Conservation (phyloP, 2,797 vertebrate species). For the Chelon labrosus region DNA sequence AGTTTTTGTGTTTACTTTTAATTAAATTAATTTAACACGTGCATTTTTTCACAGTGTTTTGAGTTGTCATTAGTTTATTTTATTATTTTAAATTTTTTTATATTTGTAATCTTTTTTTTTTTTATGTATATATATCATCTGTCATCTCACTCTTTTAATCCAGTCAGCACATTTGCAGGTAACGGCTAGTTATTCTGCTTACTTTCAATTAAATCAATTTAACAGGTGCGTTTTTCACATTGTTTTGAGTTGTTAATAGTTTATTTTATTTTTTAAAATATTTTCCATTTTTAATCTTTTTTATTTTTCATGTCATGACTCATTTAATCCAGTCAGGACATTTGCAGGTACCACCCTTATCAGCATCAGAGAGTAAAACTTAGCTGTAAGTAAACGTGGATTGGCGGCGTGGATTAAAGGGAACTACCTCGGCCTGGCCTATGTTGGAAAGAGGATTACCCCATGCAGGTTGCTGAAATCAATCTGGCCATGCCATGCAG, state of each 20-base stretch:
- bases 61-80: no score
- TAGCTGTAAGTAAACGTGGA: neutral
- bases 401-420: constrained; percentile 46
- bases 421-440: constrained; percentile 29
- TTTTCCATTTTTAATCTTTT: neutral
- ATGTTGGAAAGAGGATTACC: constrained; percentile 63
- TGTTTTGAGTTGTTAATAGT: neutral
- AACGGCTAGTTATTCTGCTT: no score
- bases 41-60: no score
- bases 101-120: no score
- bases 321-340: neutral
- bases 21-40: no score
- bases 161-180: no score
- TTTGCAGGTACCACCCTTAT: neutral
- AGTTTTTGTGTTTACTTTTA: no score
- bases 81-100: no score
- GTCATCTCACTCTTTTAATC: no score
- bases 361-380: constrained; percentile 17
- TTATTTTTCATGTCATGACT: neutral
- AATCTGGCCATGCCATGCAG: constrained; percentile 44
- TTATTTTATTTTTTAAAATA: neutral
- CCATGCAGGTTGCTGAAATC: constrained; percentile 65
- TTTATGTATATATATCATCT: no score
- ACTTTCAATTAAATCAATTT: no score
- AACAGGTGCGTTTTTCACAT: no score